These are phyloP conservation scores for Crossaster papposus DNA, from an alignment of 53 echinoderm and acorn worm genomes.

Conservation along the genomic window DNA sequence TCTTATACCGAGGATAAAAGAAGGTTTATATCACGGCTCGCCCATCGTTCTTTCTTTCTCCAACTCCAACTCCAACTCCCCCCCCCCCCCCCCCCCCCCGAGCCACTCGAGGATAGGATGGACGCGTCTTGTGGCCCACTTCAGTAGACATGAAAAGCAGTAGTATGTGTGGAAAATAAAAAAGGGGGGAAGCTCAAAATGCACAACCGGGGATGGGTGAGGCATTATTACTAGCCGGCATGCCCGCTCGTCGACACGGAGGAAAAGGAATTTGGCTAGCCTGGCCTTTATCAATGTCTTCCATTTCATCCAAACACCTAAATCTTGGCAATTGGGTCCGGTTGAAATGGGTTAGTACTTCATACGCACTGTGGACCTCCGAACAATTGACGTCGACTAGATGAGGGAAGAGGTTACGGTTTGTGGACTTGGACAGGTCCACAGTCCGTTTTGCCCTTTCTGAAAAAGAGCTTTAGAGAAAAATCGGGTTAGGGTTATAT, in stretches of 20 bases:
- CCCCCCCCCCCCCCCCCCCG: too few species aligned
- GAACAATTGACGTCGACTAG: too few species aligned
- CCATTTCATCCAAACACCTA: background rate
- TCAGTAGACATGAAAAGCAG: constrained; percentile 38
- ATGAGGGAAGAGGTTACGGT: too few species aligned
- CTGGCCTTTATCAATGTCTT: background rate
- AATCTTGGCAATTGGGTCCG: background rate
- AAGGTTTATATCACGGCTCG: constrained; percentile 3
- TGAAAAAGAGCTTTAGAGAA: too few species aligned
- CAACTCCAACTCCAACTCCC: too few species aligned
- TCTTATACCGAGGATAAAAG: background rate
- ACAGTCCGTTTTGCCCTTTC: too few species aligned
- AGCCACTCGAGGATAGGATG: constrained; percentile 51
- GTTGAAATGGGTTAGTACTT: too few species aligned
- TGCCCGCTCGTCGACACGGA: constrained; percentile 17
- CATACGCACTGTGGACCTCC: too few species aligned
- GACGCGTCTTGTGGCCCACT: constrained; percentile 47
- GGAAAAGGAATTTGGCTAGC: constrained; percentile 29
- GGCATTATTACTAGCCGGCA: constrained; percentile 41
- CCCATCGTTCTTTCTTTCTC: too few species aligned
- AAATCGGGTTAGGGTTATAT: too few species aligned
- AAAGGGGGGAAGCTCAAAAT: constrained; percentile 14
- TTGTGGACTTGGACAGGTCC: too few species aligned
- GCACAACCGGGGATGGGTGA: constrained; percentile 33
- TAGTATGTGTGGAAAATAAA: too few species aligned